Evolutionary conservation across 2,797 vertebrate genomes (phyloP).

Genomic region (Channallabes apus): DNA sequence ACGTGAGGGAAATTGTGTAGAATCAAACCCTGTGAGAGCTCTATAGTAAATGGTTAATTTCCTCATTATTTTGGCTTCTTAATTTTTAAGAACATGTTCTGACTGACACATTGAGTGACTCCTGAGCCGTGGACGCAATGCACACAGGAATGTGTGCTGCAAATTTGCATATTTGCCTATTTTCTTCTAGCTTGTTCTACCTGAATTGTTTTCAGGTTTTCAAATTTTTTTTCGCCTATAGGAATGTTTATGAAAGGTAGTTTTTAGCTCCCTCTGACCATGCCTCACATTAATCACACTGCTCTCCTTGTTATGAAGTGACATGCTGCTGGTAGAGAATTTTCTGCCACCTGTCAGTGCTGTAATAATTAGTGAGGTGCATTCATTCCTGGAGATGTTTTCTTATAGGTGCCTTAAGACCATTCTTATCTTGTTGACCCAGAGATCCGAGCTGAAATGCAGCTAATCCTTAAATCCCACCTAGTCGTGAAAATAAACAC

Average conservation of each 20-base stretch:
- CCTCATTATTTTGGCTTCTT: too few species aligned
- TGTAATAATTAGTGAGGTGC: not conserved
- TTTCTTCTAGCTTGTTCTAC: not conserved
- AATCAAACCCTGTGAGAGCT: not conserved
- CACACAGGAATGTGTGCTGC: too few species aligned
- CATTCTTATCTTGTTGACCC: too few species aligned
- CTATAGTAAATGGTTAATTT: not conserved
- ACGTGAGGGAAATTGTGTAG: not conserved
- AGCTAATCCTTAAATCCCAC: not conserved
- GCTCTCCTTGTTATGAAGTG: not conserved
- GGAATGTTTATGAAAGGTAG: not conserved
- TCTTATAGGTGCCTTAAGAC: not conserved
- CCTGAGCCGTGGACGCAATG: not conserved
- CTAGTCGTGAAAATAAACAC: not conserved
- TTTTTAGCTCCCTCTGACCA: not conserved
- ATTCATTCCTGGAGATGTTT: not conserved
- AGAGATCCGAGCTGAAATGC: not conserved
- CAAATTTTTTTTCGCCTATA: not conserved
- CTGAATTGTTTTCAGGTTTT: constrained; percentile 1
- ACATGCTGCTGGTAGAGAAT: not conserved
- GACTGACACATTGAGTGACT: not conserved
- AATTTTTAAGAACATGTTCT: not conserved
- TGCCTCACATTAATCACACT: not conserved
- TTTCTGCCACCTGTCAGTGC: not conserved
- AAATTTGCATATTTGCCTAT: not conserved